Evolutionary conservation across 2,113 vertebrate species (phyloP), one percentile per base, ranked within the genome.

Genomic region (Salvator merianae): DNA sequence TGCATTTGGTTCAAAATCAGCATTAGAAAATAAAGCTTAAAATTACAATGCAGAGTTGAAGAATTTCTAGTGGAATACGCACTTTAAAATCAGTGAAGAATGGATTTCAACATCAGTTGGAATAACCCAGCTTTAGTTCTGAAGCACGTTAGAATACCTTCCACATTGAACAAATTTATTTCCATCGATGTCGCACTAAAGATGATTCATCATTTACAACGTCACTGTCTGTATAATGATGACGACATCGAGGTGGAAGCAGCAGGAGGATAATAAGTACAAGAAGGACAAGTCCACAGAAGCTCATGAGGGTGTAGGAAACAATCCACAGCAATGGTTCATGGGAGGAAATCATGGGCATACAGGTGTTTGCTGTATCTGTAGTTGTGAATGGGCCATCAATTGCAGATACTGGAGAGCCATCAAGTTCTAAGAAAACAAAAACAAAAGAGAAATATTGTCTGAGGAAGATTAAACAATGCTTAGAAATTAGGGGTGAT

Each of bases 121-220:
- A 74, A 82, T 62, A 62, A 40, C n/a, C 36, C 40, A 43, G 18
- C 78, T 34, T 62, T 65, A 16, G 53, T 88, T 75, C 20, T 5
- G 16, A 24, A 9, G 34, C 14, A 5, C 68, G 84, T 71, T 71
- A 30, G 83, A 50, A 71, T 63, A 62, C 50, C 26, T 8, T 14
- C 30, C 3, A 16, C 22, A 9, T 43, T 0, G 2, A 50, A 0
- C 1, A 1, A 1, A 73, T n/a, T 50, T 95, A 99, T 76, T 99
- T 99, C 97, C 99, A 98, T 36, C 98, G 97, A 82, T 99, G 97
- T 32, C 96, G 97, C 59, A 99, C 97, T 3, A 99, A 96, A 0
- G 98, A 99, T 18, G 99, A 99, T 89, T 98, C 97, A 0, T 99
- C 99, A 0, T 97, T 99, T 81, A 99, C 97, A 53, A 97, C 96